These are phyloP conservation scores for Oasisia sp. DNA, from an alignment of 2,888 invertebrate genomes.

Conservation along the genomic window DNA sequence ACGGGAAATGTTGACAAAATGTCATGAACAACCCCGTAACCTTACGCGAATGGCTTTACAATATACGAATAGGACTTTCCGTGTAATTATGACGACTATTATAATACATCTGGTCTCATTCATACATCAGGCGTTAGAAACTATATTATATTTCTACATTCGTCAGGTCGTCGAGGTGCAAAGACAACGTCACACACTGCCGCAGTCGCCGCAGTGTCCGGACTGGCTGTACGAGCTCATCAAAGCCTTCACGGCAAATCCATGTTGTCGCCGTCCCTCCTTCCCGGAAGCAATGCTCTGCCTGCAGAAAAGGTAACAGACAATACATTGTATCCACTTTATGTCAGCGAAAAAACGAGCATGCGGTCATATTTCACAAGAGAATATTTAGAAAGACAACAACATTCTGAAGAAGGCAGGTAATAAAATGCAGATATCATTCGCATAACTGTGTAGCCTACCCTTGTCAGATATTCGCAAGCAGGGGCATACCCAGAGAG, in stretches of 20 bases:
- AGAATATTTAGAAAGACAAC: neutral
- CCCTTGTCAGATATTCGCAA: neutral
- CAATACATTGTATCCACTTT: neutral
- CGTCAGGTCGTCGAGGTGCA: neutral
- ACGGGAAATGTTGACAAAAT: no score
- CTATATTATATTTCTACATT: neutral
- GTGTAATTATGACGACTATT: neutral
- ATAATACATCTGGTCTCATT: no score
- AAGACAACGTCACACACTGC: neutral
- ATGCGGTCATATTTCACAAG: neutral
- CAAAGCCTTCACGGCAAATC: neutral
- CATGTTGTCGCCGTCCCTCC: neutral
- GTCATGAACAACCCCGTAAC: no score
- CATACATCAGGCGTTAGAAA: neutral
- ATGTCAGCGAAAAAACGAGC: neutral
- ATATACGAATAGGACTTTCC: neutral
- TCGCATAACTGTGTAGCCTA: neutral
- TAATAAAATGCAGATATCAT: neutral
- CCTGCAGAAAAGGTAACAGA: neutral
- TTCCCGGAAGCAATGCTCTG: neutral
- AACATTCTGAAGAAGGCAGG: neutral
- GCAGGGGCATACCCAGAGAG: no score
- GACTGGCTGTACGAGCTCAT: neutral
- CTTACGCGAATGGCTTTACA: neutral
- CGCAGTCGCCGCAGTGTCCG: neutral